These are phyloP conservation scores for Gonatopus flavifemur DNA, from an alignment of 1,140 invertebrate species.

Conservation along the genomic window DNA sequence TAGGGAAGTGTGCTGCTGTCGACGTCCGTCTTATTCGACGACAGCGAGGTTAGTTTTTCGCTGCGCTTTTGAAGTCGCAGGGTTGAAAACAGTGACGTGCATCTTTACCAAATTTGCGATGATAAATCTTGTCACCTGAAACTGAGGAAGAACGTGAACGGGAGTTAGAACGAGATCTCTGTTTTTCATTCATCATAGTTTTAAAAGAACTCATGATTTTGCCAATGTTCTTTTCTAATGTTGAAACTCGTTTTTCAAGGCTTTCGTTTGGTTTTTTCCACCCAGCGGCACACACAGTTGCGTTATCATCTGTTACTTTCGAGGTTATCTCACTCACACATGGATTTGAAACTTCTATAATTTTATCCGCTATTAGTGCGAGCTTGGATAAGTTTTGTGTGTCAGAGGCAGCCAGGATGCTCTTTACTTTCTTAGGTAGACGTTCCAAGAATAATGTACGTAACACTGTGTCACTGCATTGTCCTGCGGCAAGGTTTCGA, in stretches of 20 bases:
- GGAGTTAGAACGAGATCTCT: too few relatives aligned
- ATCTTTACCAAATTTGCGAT: background rate
- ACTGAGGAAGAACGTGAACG: too few relatives aligned
- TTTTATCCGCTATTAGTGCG: background rate
- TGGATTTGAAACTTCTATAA: background rate
- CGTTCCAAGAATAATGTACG: background rate
- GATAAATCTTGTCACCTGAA: background rate
- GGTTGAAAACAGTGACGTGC: background rate
- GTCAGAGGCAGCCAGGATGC: background rate
- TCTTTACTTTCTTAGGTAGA: background rate
- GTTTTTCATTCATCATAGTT: background rate
- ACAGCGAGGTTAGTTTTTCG: background rate
- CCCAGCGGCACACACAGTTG: background rate
- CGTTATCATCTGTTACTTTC: background rate
- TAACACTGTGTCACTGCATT: background rate
- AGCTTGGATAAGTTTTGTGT: background rate
- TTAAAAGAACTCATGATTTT: background rate
- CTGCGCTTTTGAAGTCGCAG: background rate
- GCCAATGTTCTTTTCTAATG: background rate
- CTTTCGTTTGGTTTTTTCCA: background rate
- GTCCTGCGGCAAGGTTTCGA: background rate
- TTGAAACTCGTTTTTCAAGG: background rate
- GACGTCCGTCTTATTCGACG: too few relatives aligned
- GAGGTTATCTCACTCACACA: background rate
- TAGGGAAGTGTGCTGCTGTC: background rate